A percentile compares a stretch with the other conserved stretches of the same genome.
Conservation (phyloP, 2,797 vertebrate genomes). For the Dendrocincla fuliginosa region DNA sequence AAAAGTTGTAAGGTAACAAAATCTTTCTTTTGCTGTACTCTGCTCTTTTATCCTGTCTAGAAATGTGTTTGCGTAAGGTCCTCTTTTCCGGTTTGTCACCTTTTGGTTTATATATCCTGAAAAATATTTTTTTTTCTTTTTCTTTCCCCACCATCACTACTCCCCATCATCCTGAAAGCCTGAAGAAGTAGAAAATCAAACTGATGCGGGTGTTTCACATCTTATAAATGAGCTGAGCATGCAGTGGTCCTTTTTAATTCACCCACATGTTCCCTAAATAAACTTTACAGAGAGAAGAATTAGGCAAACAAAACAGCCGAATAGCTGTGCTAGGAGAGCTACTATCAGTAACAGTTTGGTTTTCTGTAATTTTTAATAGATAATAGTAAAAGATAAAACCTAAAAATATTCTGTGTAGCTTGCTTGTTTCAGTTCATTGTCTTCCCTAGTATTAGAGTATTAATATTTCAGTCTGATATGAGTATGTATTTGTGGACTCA, state of each 20-base stretch:
- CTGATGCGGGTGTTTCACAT: neutral
- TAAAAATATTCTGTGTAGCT: neutral
- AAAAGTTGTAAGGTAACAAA: constrained; percentile 6
- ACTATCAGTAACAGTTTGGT: neutral
- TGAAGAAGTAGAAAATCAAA: constrained; percentile 20
- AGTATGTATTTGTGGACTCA: neutral
- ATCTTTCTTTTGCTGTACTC: neutral
- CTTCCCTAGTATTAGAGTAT: neutral
- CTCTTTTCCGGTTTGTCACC: neutral
- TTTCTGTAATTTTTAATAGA: neutral
- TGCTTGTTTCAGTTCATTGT: neutral
- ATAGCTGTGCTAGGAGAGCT: neutral
- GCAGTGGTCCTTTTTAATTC: neutral
- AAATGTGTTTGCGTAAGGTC: neutral
- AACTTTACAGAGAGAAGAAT: neutral
- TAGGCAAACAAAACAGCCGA: neutral
- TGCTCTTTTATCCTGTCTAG: neutral
- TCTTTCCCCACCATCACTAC: rapidly evolving
- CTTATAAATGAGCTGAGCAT: neutral
- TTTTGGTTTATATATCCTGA: neutral
- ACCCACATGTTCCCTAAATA: neutral
- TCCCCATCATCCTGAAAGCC: neutral
- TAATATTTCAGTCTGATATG: neutral
- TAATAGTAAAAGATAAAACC: neutral
- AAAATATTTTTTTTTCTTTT: neutral